A percentile compares a stretch with the other conserved stretches of the same genome.
Conservation (phyloP, 2,113 vertebrate species). For the Aegypius monachus region DNA sequence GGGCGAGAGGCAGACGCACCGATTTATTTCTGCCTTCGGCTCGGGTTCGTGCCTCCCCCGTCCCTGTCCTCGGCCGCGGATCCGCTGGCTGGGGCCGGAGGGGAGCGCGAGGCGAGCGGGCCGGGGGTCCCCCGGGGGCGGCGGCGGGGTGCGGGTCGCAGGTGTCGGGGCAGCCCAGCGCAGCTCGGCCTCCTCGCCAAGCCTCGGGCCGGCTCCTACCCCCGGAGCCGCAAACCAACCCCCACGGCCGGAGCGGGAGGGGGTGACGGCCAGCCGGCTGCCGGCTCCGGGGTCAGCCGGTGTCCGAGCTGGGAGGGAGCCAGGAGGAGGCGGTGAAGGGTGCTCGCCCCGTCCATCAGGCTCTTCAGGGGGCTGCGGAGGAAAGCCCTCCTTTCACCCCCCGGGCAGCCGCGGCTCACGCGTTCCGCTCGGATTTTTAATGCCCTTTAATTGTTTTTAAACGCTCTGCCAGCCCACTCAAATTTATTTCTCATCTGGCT, state of each 20-base stretch:
- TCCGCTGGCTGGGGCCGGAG: background rate
- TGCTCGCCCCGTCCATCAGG: background rate
- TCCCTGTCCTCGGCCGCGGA: too few relatives aligned
- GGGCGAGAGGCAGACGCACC: background rate
- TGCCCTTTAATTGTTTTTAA: conserved; percentile 90
- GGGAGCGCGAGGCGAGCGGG: background rate
- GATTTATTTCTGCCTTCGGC: background rate
- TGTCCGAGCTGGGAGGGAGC: background rate
- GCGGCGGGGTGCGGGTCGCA: background rate
- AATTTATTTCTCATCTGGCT: conserved; percentile 93
- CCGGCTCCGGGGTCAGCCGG: background rate
- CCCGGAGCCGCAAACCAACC: background rate
- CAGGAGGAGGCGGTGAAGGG: background rate
- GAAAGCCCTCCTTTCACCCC: background rate
- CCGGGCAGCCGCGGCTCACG: conserved; percentile 74
- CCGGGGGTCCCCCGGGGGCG: background rate
- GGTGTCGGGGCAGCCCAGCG: background rate
- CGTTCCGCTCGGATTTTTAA: conserved; percentile 89
- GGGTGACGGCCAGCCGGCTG: background rate
- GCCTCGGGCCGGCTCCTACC: background rate
- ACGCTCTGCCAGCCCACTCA: conserved; percentile 84
- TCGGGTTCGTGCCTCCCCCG: background rate
- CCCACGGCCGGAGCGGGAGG: background rate
- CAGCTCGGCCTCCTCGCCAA: background rate
- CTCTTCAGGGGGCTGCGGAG: background rate